Evolutionary conservation across 2,797 vertebrate species (phyloP).

Genomic region (Rhabdomys pumilio): DNA sequence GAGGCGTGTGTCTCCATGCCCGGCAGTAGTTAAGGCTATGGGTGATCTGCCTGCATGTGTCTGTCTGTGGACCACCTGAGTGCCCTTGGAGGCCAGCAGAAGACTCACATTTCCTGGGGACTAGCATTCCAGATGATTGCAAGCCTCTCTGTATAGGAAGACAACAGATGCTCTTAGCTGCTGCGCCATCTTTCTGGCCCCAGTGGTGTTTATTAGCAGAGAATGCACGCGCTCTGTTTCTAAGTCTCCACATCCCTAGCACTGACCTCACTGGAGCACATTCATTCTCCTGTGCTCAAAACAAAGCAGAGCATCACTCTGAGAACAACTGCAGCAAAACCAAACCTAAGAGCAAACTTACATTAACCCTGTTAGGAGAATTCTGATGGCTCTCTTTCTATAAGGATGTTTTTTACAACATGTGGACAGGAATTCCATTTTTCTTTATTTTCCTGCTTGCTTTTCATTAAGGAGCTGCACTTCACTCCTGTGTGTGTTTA

Average conservation of each 20-base stretch:
- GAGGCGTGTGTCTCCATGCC: not conserved
- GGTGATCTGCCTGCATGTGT: not conserved
- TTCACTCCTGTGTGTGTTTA: not conserved
- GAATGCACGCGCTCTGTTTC: not conserved
- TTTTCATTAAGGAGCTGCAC: not conserved
- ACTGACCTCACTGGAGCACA: not conserved
- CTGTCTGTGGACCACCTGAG: not conserved
- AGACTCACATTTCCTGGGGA: too few species aligned
- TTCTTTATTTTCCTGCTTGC: not conserved
- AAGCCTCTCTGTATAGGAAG: not conserved
- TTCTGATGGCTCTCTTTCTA: not conserved
- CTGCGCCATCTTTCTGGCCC: not conserved
- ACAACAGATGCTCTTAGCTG: not conserved
- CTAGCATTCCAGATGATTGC: not conserved
- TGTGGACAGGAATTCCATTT: not conserved
- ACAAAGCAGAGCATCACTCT: not conserved
- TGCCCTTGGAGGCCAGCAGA: not conserved
- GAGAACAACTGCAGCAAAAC: not conserved
- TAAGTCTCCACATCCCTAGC: not conserved
- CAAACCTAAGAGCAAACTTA: not conserved
- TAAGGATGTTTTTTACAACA: constrained; percentile 23
- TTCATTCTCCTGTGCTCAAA: not conserved
- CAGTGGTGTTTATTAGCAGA: constrained; percentile 20
- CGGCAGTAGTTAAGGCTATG: not conserved
- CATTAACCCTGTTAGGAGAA: constrained; percentile 6